Evolutionary conservation across 2,113 vertebrate species (phyloP).

Genomic region (Eptesicus fuscus): DNA sequence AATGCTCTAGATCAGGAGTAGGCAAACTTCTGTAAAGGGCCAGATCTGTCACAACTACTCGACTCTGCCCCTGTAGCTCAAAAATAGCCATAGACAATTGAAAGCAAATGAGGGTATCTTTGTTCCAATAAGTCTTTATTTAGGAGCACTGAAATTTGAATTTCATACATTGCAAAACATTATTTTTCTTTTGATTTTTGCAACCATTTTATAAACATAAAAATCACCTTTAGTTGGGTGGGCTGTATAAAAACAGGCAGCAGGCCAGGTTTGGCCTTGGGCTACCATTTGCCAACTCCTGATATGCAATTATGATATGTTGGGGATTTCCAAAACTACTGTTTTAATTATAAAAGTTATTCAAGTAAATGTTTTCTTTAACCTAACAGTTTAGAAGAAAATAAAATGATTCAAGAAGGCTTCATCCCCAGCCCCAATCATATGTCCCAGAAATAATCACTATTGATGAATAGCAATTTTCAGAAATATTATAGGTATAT

Average conservation of each 20-base stretch:
- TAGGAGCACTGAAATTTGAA: neutral
- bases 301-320: neutral
- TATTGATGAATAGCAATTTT: conserved; percentile 27
- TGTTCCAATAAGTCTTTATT: neutral
- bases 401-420: conserved; percentile 20
- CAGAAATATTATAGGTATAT: neutral
- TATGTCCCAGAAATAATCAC: neutral
- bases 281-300: neutral
- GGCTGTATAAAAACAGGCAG: neutral
- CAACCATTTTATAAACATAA: conserved; percentile 32
- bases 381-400: neutral
- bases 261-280: neutral
- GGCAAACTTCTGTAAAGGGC: neutral
- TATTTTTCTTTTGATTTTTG: neutral
- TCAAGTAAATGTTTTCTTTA: neutral
- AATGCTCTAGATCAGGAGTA: neutral
- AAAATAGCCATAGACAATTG: neutral
- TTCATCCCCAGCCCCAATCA: neutral
- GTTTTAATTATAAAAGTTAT: conserved; percentile 41
- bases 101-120: neutral
- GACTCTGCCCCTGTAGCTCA: neutral
- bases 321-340: neutral
- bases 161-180: conserved; percentile 3
- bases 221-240: neutral
- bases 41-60: neutral